These are phyloP conservation scores for Prosopocoilus inquinatus DNA, from an alignment of 2,888 invertebrate species.

Conservation along the genomic window DNA sequence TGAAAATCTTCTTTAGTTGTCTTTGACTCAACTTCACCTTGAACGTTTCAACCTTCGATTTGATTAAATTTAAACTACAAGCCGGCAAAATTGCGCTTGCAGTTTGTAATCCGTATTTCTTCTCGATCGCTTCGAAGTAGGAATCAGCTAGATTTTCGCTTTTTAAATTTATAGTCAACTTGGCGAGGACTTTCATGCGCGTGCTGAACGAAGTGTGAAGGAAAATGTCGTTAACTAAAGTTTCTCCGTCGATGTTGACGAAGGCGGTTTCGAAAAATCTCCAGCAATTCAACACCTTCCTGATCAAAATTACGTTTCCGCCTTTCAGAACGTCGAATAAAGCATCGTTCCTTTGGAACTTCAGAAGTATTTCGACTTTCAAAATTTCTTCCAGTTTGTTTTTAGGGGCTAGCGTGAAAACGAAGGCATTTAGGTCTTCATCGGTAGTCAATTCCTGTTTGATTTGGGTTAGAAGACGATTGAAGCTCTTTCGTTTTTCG, in stretches of 20 bases:
- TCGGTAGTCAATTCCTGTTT: not conserved
- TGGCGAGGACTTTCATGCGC: slow-evolving; percentile 16
- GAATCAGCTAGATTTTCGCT: slow-evolving; percentile 15
- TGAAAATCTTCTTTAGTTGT: slow-evolving; percentile 18
- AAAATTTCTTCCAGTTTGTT: slow-evolving; percentile 20
- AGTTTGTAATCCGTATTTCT: slow-evolving; percentile 20
- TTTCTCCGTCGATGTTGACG: not conserved
- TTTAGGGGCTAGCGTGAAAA: slow-evolving; percentile 9
- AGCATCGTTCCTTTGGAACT: slow-evolving; percentile 12
- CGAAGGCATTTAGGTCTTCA: slow-evolving; percentile 9
- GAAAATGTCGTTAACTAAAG: slow-evolving; percentile 16
- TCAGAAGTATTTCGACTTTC: slow-evolving; percentile 15
- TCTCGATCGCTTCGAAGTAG: slow-evolving; percentile 15
- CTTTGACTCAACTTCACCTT: slow-evolving; percentile 8
- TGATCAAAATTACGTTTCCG: slow-evolving; percentile 14
- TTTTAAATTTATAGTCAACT: slow-evolving; percentile 11
- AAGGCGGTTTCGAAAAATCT: slow-evolving; percentile 12
- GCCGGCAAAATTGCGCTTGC: slow-evolving; percentile 16
- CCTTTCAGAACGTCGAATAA: slow-evolving; percentile 16
- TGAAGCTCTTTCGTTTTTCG: slow-evolving; percentile 16
- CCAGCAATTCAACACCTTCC: slow-evolving; percentile 17
- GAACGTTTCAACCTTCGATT: slow-evolving; percentile 6
- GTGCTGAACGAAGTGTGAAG: slow-evolving; percentile 19
- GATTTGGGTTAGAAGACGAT: slow-evolving; percentile 7
- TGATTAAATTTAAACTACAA: slow-evolving; percentile 18